Base-by-base conservation (phyloP, 92 coral and sea anemone genomes). In the Epizoanthus fatuus region DNA sequence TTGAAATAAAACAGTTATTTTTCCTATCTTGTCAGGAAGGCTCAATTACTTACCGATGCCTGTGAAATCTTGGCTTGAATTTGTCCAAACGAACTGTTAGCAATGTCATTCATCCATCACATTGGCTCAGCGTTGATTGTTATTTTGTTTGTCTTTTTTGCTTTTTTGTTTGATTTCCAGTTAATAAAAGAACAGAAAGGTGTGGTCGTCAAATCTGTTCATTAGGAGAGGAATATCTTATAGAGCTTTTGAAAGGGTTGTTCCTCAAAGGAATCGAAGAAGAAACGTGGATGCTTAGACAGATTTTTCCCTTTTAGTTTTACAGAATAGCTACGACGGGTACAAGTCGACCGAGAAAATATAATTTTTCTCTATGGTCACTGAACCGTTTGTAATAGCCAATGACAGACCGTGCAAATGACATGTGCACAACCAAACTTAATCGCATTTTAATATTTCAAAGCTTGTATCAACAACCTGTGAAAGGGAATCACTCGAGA, bases 391-490 rank as follows among this genome's bases (percentile, higher is more conserved):
- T 58, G 32, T 77, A 55, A 59, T 20, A 49, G 45, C 82, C 82
- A 77, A 77, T 77, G 69, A 62, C 56, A 3, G 70, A 77, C 32
- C 11, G 53, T 20, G 17, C 54, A 59, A 42, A 52, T 19, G 82
- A 60, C 82, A 77, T 39, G 82, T 58, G 58, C 69, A 77, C 68
- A 42, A 40, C 82, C 53, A 77, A 77, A 77, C 37, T 59, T 62
- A 77, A 77, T 77, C 64, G 55, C 70, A 19, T 77, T 77, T 77
- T 77, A 77, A 77, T 77, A 77, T 77, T 77, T 77, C 14, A 77
- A 39, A 77, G 63, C 70, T 77, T 62, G 82, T 59, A 60, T 77
- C 70, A 39, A 60, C 62, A 60, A 77, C 82, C 82, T 60, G 82
- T 77, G 35, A 77, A 62, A 60, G 19, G 68, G 40, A 44, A 58